Evolutionary conservation across 2,888 invertebrate genomes (phyloP), one percentile per base, ranked within the genome.

Genomic region (Helicoverpa assulta): DNA sequence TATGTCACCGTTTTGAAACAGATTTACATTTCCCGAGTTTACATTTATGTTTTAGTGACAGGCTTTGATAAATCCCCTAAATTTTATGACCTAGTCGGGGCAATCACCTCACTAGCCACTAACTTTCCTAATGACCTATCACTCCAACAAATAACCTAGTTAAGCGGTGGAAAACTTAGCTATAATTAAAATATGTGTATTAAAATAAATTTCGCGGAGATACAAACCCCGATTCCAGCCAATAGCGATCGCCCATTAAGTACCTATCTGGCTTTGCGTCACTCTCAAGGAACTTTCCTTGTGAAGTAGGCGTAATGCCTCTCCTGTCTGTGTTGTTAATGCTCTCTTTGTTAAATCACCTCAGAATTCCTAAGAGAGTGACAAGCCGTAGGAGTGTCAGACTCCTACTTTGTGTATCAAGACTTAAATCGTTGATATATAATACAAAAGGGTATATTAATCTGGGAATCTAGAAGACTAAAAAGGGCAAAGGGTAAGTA

Each of bases 301-400:
- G 29, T 8, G 18, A 57, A 70, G 47, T 73, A 57, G 73, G 47
- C 37, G 56, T 65, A 53, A 65, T 47, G 47, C 53, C 52, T 37
- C 43, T 47, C 37, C 26, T 37, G 37, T 47, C 43, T 64, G 19
- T 19, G 56, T 72, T 52, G 56, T 52, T 64, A 70, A 37, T 57
- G 19, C 47, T 40, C n/a, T 19, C 57, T 73, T 73, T 66, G 66
- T 53, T 21, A 19, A 47, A 53, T 53, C 29, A n/a, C 64, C 65
- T 16, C 53, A 47, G 53, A 50, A 19, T n/a, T 52, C 47, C 26
- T 57, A 37, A 8, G 56, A 51, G 55, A 54, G 47, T 29, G 54
- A 33, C 16, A 18, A 72, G 21, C 19, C 40, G 50, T 72, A 19
- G 55, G 29, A 40, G 50, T 51, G 40, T 12, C 5, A 21, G 55